Evolutionary conservation across 2,797 vertebrate species (phyloP), one percentile per base, ranked within the genome.

Genomic region (Urocyon cinereoargenteus): DNA sequence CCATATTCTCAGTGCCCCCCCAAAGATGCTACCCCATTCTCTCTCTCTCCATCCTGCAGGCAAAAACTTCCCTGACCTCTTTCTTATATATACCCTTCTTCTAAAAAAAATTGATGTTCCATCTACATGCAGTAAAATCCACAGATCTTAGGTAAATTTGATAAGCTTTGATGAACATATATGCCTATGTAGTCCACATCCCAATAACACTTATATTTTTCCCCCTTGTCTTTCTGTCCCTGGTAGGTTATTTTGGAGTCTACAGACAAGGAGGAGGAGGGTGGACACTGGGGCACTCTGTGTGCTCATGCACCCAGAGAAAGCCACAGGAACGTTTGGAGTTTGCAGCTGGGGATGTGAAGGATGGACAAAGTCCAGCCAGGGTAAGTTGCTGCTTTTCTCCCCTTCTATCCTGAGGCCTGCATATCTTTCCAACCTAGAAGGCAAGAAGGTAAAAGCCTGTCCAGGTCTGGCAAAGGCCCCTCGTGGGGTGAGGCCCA

Each of bases 271-370:
- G 36, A 72, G 6, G 11, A 87, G 78, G 26, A 36, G 12, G 7
- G 21, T 5, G n/a, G 77, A 51, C 0, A 1, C 15, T 10, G 45
- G n/a, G 45, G 73, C 1, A n/a, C 64, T n/a, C 31, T n/a, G 62
- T 57, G 55, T 64, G 62, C 62, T 64, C 28, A 64, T 90, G 36
- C 0, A 14, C 26, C 34, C 1, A 34, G 2, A n/a, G 36, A 79
- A 51, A 53, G 36, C 11, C 12, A 40, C 0, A 6, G 61, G 53
- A 40, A 12, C 0, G 0, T 62, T 6, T 70, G 40, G 22, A 7
- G 36, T 34, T 28, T 19, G 9, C 6, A 28, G 40, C 13, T 21
- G 5, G 22, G 40, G 5, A 7, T 7, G 9, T 8, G 28, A 94
- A n/a, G 40, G n/a, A 55, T 6, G 66, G 14, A 66, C 59, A 21